phyloP scores from a whole-genome alignment of 1,140 invertebrate species.

The Ceratitis capitata region DNA sequence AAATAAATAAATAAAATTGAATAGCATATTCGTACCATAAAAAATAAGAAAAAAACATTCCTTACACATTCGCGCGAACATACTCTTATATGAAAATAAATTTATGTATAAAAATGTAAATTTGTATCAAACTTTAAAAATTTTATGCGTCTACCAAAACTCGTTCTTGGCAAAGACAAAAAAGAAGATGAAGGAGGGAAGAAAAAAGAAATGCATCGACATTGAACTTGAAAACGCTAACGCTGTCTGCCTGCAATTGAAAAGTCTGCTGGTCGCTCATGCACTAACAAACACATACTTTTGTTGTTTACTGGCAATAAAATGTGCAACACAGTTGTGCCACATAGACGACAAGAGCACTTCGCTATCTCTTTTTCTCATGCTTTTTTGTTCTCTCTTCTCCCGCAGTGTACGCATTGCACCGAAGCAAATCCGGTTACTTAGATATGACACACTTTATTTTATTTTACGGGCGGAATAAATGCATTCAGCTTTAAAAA shows the following conservation, averaged over 20 bases:
- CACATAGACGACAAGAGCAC: background rate
- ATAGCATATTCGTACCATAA: background rate
- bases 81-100: too few species aligned
- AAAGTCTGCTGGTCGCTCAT: too few species aligned
- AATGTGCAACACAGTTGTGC: background rate
- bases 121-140: too few species aligned
- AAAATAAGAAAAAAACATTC: too few species aligned
- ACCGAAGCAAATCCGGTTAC: background rate
- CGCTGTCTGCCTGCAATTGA: too few species aligned
- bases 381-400: background rate
- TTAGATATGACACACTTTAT: background rate
- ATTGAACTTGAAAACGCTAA: slow-evolving; percentile 33
- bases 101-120: too few species aligned
- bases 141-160: background rate
- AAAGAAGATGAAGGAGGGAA: too few species aligned
- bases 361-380: too few species aligned
- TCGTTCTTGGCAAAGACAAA: background rate
- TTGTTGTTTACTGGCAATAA: background rate
- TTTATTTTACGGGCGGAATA: background rate
- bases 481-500: background rate
- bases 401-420: background rate
- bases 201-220: background rate
- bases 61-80: too few species aligned
- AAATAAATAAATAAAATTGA: too few species aligned
- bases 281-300: background rate